Percentiles rank a stretch among this genome's conserved stretches.
These are phyloP conservation scores for Zophobas atratus DNA, from an alignment of 1,140 invertebrate genomes.

Conservation along the genomic window DNA sequence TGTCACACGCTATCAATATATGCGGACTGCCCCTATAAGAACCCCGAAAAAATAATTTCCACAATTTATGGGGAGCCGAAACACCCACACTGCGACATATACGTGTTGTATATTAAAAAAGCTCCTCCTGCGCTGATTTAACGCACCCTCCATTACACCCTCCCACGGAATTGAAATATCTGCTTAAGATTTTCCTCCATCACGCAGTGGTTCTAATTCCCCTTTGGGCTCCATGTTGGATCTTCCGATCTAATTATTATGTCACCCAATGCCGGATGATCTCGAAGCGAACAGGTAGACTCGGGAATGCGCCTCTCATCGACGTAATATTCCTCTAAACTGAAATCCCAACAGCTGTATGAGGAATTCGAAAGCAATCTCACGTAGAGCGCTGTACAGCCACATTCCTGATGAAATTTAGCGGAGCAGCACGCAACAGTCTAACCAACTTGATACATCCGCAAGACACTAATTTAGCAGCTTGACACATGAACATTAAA, in stretches of 20 bases:
- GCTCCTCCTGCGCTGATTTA: too few species aligned
- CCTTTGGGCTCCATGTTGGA: conserved; percentile 1
- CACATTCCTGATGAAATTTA: conserved; percentile 52
- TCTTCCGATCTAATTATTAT: conserved; percentile 34
- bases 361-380: conserved; percentile 50
- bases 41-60: too few species aligned
- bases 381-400: conserved; percentile 28
- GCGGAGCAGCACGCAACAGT: conserved; percentile 44
- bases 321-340: conserved; percentile 39
- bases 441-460: conserved; percentile 45
- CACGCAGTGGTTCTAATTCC: too few species aligned
- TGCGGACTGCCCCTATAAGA: too few species aligned
- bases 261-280: conserved; percentile 30
- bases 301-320: conserved; percentile 4
- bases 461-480: conserved; percentile 49
- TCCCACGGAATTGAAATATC: too few species aligned
- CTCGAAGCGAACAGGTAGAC: conserved; percentile 17
- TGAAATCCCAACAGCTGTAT: conserved; percentile 51
- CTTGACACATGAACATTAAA: conserved; percentile 37
- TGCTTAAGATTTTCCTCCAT: too few species aligned
- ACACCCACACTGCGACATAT: too few species aligned
- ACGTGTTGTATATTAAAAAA: too few species aligned
- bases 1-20: too few species aligned
- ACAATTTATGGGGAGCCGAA: too few species aligned
- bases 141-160: too few species aligned